Conservation (phyloP, 1,140 invertebrate genomes). For the Sinella curviseta region DNA sequence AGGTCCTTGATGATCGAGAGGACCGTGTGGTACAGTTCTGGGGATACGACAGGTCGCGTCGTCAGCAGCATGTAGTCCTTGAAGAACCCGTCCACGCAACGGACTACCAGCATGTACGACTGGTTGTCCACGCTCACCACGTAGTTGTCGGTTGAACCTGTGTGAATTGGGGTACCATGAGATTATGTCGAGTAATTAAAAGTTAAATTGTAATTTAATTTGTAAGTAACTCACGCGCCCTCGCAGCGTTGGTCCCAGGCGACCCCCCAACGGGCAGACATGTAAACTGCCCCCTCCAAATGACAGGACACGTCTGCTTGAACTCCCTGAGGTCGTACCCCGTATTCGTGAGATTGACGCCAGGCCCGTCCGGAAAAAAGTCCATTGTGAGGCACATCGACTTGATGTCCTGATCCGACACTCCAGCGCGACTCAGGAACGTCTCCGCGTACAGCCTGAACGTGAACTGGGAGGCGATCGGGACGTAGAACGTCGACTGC, state of each 20-base stretch:
- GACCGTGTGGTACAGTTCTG: slow-evolving; percentile 18
- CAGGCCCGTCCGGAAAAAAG: slow-evolving; percentile 4
- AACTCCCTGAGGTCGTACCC: slow-evolving; percentile 6
- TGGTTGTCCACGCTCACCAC: slow-evolving; percentile 1
- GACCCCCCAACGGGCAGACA: background rate
- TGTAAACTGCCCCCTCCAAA: slow-evolving; percentile 9
- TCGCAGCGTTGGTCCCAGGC: slow-evolving; percentile 1
- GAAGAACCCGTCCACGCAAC: slow-evolving; percentile 11
- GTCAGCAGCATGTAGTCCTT: slow-evolving; percentile 15
- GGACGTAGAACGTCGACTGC: slow-evolving; percentile 11
- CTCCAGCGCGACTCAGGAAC: background rate
- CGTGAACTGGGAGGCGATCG: slow-evolving; percentile 1
- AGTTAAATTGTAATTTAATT: background rate
- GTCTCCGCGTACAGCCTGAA: background rate
- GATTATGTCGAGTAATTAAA: background rate
- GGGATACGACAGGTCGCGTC: background rate
- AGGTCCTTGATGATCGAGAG: background rate
- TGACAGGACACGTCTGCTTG: background rate
- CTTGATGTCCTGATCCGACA: background rate
- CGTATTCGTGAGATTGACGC: background rate
- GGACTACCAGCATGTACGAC: slow-evolving; percentile 7
- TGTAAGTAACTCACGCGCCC: background rate
- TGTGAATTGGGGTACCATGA: background rate
- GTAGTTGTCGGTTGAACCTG: slow-evolving; percentile 9
- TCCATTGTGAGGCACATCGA: slow-evolving; percentile 5